phyloP scores from a whole-genome alignment of 2,888 invertebrate genomes.

The Isotomurus palustris region DNA sequence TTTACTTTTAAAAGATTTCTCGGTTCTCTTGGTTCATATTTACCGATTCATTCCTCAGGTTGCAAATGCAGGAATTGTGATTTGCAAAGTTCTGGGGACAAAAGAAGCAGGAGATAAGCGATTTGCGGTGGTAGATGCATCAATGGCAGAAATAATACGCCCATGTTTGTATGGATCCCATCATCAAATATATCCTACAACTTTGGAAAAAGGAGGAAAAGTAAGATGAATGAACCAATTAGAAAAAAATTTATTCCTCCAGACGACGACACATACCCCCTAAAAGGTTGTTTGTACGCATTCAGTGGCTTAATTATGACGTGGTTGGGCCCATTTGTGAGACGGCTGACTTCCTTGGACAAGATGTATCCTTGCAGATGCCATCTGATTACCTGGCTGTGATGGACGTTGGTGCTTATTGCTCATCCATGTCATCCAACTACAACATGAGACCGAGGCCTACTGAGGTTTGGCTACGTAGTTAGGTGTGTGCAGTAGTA shows the following conservation, averaged over 20 bases:
- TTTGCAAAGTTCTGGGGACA: conserved; percentile 49
- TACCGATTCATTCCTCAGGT: no score
- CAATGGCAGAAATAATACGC: conserved; percentile 51
- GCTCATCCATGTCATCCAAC: conserved; percentile 50
- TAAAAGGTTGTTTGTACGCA: not conserved
- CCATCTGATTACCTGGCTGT: conserved; percentile 47
- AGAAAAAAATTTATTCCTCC: not conserved
- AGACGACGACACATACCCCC: not conserved
- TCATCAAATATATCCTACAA: conserved; percentile 49
- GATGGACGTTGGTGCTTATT: conserved; percentile 48
- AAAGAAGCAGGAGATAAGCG: conserved; percentile 47
- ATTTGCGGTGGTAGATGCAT: conserved; percentile 50
- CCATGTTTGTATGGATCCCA: conserved; percentile 51
- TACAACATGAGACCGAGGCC: conserved; percentile 51
- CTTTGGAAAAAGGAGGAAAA: conserved; percentile 4
- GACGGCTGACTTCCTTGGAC: conserved; percentile 50
- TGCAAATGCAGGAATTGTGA: conserved; percentile 46
- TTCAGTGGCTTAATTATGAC: conserved; percentile 46
- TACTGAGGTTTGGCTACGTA: no score
- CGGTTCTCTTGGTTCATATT: not conserved
- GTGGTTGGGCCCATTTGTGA: conserved; percentile 53
- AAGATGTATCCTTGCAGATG: conserved; percentile 47
- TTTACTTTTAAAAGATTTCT: not conserved
- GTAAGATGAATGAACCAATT: not conserved
- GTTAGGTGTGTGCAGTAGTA: no score